Base-by-base conservation (phyloP, 2,113 vertebrate species). In the Chaenocephalus aceratus region DNA sequence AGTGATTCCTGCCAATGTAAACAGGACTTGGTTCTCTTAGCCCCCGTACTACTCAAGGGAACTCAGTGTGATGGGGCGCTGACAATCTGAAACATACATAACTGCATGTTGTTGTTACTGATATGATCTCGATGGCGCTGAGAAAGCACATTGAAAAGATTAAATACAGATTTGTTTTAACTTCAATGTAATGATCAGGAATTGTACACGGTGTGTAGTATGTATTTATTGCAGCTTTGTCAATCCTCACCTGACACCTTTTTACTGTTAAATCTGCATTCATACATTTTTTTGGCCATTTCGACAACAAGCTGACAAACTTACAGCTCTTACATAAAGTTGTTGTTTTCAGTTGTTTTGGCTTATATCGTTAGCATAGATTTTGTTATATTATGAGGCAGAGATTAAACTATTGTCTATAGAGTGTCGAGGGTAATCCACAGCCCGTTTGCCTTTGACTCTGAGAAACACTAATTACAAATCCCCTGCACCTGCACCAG, bases 1-100 rank as follows among this genome's bases (percentile, higher is more conserved):
- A 61, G 72, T 62, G 64, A 63, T 51, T 57, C 30, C 46, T 77
- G 86, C 85, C 84, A 89, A 18, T 72, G 57, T 60, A 85, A 85
- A 86, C 86, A 83, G 56, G n/a, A 45, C 65, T 10, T 12, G 14
- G 53, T 53, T 62, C 41, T 60, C 18, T 41, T 53, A 21, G 57
- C 62, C 46, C 49, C 51, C 73, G 59, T 66, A 12, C 57, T 84
- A 75, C 68, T 68, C 44, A 76, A 41, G 71, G 10, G 18, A 60
- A 69, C 54, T 52, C 15, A 63, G 52, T 64, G 60, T 44, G 58
- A 76, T 70, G 18, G 41, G 18, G 52, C 58, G 3, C 58, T 18
- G 36, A 62, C 54, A 58, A 46, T 56, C 8, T 62, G 63, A 74
- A 77, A 64, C 34, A 56, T 26, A 58, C 71, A 57, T 18, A 63